Evolutionary conservation across 2,797 vertebrate species (phyloP), one percentile per base, ranked within the genome.

Genomic region (Tangara arthus): DNA sequence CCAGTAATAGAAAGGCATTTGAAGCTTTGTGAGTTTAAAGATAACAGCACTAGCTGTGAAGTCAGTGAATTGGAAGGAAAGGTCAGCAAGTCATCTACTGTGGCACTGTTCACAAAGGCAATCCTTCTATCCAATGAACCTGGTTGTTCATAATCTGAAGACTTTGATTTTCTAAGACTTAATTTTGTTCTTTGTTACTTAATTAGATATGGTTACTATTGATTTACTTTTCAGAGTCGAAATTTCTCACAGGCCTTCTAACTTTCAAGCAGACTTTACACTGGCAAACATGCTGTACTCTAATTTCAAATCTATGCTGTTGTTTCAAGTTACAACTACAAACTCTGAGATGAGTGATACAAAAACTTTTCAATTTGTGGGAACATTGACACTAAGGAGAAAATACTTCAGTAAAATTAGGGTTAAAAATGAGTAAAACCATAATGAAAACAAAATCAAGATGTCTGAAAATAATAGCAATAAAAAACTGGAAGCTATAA

Each of bases 21-120:
- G 80, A 95, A 93, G 94, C 83, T 92, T 93, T 93, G n/a, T 89
- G 82, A 94, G 68, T 94, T 96, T 92, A 88, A 83, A 96, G 96
- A 95, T 97, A 97, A 95, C 87, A 90, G 55, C 21, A 44, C 55
- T 88, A 82, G 85, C 87, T 95, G 61, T 84, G 90, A 89, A 93
- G 60, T 75, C 37, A 0, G 76, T 59, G 84, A 94, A 94, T 79
- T 85, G 72, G 79, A 94, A 91, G 87, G 73, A 93, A 95, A 96
- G 94, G 93, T 93, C 96, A 96, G 73, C 53, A 93, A 94, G 91
- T 75, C 87, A 88, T 88, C 65, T 61, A 22, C 80, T 47, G 32
- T 47, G 61, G 73, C 61, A 85, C 39, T 64, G 57, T 49, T 94
- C 59, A 89, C 85, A 95, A 90, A 81, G 68, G 57, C 73, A 94